Percentiles rank a stretch among this genome's conserved stretches.
Evolutionary conservation across 2,113 vertebrate species (phyloP).

Genomic region (Chaetura pelagica): DNA sequence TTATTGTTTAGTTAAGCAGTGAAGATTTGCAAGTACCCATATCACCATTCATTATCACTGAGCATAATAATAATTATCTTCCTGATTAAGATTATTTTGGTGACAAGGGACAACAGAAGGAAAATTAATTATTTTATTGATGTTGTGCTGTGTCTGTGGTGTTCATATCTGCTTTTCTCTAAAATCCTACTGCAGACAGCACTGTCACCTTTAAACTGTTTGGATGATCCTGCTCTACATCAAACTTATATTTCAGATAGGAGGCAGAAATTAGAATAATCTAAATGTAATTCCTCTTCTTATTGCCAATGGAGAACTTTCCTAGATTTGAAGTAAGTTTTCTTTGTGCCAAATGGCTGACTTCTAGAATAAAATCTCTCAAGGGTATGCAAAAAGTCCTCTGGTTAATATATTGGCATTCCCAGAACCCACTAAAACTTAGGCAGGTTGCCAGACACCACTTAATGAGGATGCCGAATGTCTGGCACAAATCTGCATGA

Average conservation of each 20-base stretch:
- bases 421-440: conserved; percentile 79
- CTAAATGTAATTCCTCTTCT: conserved; percentile 69
- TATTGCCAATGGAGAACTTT: conserved; percentile 69
- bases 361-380: conserved; percentile 79
- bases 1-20: not conserved
- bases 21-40: not conserved
- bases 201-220: conserved; percentile 40
- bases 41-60: conserved; percentile 16
- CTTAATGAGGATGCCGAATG: conserved; percentile 79
- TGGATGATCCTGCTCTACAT: conserved; percentile 42
- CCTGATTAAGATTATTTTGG: conserved; percentile 43
- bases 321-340: conserved; percentile 65
- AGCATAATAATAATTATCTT: conserved; percentile 28
- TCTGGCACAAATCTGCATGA: conserved; percentile 76
- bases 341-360: conserved; percentile 75
- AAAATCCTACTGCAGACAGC: conserved; percentile 45
- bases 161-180: conserved; percentile 39
- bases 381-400: conserved; percentile 73
- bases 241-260: conserved; percentile 55
- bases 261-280: conserved; percentile 62
- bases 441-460: conserved; percentile 79
- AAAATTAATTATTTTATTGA: conserved; percentile 36
- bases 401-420: conserved; percentile 84
- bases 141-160: not conserved
- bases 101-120: not conserved